These are phyloP conservation scores for Drosophila trapezifrons DNA, from an alignment of 1,140 invertebrate species.

Conservation along the genomic window DNA sequence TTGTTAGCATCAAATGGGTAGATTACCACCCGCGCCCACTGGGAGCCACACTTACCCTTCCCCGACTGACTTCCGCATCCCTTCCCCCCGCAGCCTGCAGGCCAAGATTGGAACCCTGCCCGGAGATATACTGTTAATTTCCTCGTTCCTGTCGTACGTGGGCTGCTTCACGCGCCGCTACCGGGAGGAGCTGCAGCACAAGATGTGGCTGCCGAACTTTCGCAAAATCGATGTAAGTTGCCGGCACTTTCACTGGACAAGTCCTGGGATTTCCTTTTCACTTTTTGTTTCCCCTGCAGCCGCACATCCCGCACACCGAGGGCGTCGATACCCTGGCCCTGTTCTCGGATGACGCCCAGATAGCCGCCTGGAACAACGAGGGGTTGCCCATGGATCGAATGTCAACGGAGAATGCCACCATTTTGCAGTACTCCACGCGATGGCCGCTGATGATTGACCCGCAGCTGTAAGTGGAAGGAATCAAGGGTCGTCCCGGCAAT, in stretches of 20 bases:
- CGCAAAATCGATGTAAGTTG: conserved; percentile 85
- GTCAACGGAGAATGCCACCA: conserved; percentile 98
- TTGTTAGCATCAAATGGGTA: conserved; percentile 50
- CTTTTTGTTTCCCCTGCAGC: conserved; percentile 83
- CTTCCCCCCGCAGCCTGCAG: conserved; percentile 82
- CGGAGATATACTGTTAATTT: conserved; percentile 94
- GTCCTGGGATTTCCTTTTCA: conserved; percentile 7
- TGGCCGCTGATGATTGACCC: conserved; percentile 99
- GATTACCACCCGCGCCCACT: conserved; percentile 21
- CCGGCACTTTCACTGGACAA: conserved; percentile 11
- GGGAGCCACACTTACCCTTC: conserved; percentile 1
- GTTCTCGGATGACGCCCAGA: conserved; percentile 95
- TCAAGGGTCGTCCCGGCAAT: too few relatives aligned
- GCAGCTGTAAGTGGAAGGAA: conserved; percentile 85
- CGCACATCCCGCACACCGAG: conserved; percentile 91
- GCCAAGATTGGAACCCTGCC: conserved; percentile 90
- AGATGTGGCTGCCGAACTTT: conserved; percentile 88
- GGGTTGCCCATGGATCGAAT: conserved; percentile 96
- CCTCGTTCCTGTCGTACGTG: conserved; percentile 97
- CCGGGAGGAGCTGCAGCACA: conserved; percentile 91
- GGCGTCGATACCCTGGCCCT: conserved; percentile 92
- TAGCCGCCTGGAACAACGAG: conserved; percentile 97
- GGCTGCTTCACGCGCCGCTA: conserved; percentile 97
- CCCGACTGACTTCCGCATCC: conserved; percentile 3
- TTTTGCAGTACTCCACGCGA: conserved; percentile 93